Evolutionary conservation across 2,113 vertebrate genomes (phyloP).

Genomic region (Fregata magnificens): DNA sequence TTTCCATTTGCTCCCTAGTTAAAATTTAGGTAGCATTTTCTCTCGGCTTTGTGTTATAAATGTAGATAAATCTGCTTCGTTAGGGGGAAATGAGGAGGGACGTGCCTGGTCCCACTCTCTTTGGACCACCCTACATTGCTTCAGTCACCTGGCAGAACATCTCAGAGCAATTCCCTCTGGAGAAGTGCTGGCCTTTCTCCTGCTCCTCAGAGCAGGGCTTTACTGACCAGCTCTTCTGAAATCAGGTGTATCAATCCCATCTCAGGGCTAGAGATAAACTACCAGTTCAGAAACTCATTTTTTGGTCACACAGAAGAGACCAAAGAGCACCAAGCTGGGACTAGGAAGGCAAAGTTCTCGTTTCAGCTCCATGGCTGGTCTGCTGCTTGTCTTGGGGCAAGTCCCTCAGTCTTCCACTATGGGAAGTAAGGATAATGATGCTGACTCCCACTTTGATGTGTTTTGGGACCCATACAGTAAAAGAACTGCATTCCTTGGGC

Average conservation of each 20-base stretch:
- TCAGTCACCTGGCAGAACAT: neutral
- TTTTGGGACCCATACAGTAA: neutral
- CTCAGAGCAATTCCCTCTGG: neutral
- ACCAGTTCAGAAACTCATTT: neutral
- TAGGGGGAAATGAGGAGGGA: neutral
- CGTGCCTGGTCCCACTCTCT: accelerated
- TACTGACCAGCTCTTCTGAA: neutral
- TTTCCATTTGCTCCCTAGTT: neutral
- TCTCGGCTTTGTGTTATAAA: neutral
- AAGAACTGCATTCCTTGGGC: neutral
- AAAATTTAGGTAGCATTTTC: neutral
- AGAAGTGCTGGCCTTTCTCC: neutral
- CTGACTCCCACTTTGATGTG: neutral
- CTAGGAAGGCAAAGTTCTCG: neutral
- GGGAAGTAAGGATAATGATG: neutral
- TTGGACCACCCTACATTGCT: neutral
- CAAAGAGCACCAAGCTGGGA: neutral
- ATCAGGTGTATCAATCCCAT: neutral
- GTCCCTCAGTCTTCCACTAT: neutral
- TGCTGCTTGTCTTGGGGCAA: neutral
- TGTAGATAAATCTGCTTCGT: neutral
- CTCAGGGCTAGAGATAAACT: neutral
- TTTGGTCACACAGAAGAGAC: neutral
- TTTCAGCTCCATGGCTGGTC: neutral
- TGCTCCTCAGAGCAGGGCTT: neutral